A percentile compares a stretch with the other conserved stretches of the same genome.
Conservation (phyloP, 2,113 vertebrate genomes). For the Corynorhinus townsendii region DNA sequence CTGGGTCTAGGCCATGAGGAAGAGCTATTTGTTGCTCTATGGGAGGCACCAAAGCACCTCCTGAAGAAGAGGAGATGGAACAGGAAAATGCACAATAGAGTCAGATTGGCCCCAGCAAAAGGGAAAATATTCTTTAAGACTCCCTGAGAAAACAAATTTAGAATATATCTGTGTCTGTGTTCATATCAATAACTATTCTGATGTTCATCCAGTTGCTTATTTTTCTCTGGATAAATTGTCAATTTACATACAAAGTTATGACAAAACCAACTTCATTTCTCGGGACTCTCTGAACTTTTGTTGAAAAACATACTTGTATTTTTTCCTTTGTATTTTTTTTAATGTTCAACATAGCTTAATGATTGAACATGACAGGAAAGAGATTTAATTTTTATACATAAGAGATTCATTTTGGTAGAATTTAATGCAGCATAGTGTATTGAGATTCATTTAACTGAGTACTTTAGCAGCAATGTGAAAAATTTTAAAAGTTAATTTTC, state of each 20-base stretch:
- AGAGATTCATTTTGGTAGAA: constrained; percentile 13
- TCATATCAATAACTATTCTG: background rate
- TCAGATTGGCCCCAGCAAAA: background rate
- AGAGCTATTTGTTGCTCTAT: background rate
- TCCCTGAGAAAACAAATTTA: background rate
- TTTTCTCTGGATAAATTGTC: constrained; percentile 16
- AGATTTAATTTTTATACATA: constrained; percentile 37
- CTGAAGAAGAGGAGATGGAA: background rate
- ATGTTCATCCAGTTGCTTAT: background rate
- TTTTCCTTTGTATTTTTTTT: background rate
- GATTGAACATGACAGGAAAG: constrained; percentile 42
- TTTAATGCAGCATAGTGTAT: background rate
- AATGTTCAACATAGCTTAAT: constrained; percentile 35
- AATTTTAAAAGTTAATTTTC: constrained; percentile 45
- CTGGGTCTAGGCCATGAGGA: background rate
- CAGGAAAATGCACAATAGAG: background rate
- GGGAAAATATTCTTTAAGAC: background rate
- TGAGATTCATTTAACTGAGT: background rate
- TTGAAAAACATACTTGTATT: constrained; percentile 30
- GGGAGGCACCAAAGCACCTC: background rate
- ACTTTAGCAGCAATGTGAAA: constrained; percentile 31
- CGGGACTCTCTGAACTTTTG: constrained; percentile 43
- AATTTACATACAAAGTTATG: constrained; percentile 52
- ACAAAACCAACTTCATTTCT: constrained; percentile 45
- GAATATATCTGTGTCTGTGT: background rate